Evolutionary conservation across 2,797 vertebrate genomes (phyloP), one percentile per base, ranked within the genome.

Genomic region (Labroides dimidiatus): DNA sequence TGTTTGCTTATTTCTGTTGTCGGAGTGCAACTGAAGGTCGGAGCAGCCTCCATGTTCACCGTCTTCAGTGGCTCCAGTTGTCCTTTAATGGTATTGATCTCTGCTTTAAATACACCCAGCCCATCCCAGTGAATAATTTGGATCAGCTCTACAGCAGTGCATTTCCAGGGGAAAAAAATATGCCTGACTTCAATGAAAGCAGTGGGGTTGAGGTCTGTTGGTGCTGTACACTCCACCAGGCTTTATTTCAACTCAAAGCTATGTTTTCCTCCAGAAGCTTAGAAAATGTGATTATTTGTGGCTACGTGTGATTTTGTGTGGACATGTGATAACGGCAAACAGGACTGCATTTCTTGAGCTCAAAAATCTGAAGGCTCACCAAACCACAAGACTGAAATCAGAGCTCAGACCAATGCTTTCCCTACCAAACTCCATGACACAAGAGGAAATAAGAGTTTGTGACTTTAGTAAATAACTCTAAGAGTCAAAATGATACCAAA

Each of bases 81-180:
- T 83, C 71, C 84, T 91, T 79, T 82, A 88, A 79, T 83, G 75
- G 80, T 91, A 93, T 94, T 72, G 92, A 94, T 94, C 87, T 58
- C 39, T 78, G 69, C 90, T 90, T 87, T 90, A 92, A 92, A 92
- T 89, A 91, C 88, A 74, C 72, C 54, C 75, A 44, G 70, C 84
- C 81, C 81, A 41, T 84, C 78, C 44, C 69, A 52, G 89, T 93
- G 78, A 94, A 94, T 92, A 88, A 90, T 87, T 89, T 78, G 88
- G 71, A 87, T 68, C 33, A 42, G 64, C 77, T 68, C 52, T 71
- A 27, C 78, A 37, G 27, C 2, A 39, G 20, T 42, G 56, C 43
- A 7, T 21, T 11, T 45, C 48, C 7, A 16, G 21, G 13, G 1
- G 5, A 74, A 43, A 44, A 52, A 65, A 69, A 57, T 64, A 36